A percentile compares a stretch with the other conserved stretches of the same genome.
Conservation (phyloP, 1,140 invertebrate genomes). For the Gonatopus flavifemur region DNA sequence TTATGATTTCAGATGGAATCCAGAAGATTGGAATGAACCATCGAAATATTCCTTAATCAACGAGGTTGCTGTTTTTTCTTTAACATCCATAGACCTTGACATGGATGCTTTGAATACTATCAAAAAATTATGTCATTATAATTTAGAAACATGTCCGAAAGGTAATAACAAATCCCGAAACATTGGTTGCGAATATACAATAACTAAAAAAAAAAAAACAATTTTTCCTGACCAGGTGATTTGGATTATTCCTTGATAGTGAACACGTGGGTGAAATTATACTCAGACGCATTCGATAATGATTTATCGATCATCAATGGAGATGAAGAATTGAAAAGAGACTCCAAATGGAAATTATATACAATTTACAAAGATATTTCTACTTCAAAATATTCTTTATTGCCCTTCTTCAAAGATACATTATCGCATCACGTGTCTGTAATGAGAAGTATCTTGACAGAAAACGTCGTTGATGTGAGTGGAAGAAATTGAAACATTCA, state of each 20-base stretch:
- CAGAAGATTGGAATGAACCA: too few relatives aligned
- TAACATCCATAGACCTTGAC: too few relatives aligned
- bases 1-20: too few relatives aligned
- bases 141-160: conserved; percentile 15
- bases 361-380: conserved; percentile 36
- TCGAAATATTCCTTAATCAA: too few relatives aligned
- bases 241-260: conserved; percentile 15
- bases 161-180: too few relatives aligned
- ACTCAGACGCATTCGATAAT: conserved; percentile 7
- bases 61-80: too few relatives aligned
- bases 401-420: conserved; percentile 28
- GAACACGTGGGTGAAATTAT: conserved; percentile 13
- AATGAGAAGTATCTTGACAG: too few relatives aligned
- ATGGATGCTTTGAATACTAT: conserved; percentile 5
- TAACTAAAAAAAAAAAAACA: too few relatives aligned
- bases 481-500: too few relatives aligned
- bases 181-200: too few relatives aligned
- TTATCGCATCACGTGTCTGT: conserved; percentile 17
- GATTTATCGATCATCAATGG: background rate
- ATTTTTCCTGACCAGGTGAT: too few relatives aligned
- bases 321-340: conserved; percentile 1
- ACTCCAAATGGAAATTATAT: conserved; percentile 25
- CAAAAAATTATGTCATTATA: conserved; percentile 13
- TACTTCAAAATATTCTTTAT: conserved; percentile 20
- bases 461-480: too few relatives aligned